Evolutionary conservation across 1,140 invertebrate species (phyloP).

Genomic region (Schmidtea mediterranea): DNA sequence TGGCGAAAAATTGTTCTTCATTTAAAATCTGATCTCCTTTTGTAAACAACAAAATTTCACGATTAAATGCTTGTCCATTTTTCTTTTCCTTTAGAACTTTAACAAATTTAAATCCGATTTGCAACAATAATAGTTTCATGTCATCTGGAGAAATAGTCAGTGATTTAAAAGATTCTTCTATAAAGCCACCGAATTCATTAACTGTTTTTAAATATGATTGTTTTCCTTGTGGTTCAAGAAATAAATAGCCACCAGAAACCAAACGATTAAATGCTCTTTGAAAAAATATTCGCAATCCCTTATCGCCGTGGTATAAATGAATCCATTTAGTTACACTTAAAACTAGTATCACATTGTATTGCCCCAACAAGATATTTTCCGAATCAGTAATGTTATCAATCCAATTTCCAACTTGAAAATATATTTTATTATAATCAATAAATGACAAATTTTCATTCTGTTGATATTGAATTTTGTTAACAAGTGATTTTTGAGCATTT

Average conservation of each 20-base stretch:
- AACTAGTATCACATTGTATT: conserved; percentile 69
- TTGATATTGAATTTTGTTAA: background rate
- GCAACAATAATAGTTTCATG: too few species aligned
- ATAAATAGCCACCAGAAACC: conserved; percentile 59
- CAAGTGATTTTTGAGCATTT: background rate
- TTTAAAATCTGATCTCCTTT: too few species aligned
- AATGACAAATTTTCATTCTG: background rate
- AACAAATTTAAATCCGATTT: conserved; percentile 2
- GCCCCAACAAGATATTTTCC: background rate
- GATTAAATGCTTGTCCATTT: conserved; percentile 3
- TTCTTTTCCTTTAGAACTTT: conserved; percentile 5
- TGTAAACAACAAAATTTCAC: conserved; percentile 7
- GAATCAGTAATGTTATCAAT: background rate
- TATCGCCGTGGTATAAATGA: conserved; percentile 79
- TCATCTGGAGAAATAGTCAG: too few species aligned
- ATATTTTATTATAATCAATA: conserved; percentile 3
- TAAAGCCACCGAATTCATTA: too few species aligned
- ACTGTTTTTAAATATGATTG: conserved; percentile 40
- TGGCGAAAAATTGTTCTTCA: too few species aligned
- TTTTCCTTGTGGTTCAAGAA: conserved; percentile 79
- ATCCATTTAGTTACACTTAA: conserved; percentile 91
- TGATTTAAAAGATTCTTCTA: too few species aligned
- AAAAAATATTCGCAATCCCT: conserved; percentile 65
- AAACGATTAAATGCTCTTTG: conserved; percentile 59
- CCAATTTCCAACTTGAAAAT: conserved; percentile 2